Evolutionary conservation across 2,113 vertebrate species (phyloP).

Genomic region (Oreocharis arfaki): DNA sequence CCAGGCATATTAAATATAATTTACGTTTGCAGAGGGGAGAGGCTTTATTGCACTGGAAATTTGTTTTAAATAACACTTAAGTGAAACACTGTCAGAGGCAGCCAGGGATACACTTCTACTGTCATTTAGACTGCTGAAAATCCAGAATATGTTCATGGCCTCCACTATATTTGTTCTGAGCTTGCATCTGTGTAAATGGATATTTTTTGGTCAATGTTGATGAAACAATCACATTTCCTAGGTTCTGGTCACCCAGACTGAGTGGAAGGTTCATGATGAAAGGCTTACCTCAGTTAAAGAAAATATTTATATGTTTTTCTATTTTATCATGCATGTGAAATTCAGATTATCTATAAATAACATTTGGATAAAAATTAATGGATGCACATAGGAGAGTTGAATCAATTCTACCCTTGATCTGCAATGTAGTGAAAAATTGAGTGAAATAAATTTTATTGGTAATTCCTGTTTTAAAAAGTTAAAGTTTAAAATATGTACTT

Average conservation of each 20-base stretch:
- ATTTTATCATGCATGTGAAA: neutral
- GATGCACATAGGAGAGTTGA: neutral
- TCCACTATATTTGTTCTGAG: neutral
- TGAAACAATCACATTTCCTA: neutral
- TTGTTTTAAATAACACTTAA: conserved; percentile 69
- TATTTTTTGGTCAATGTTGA: neutral
- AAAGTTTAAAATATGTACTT: neutral
- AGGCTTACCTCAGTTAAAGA: neutral
- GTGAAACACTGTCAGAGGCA: conserved; percentile 11
- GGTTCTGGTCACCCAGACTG: neutral
- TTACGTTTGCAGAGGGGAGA: conserved; percentile 70
- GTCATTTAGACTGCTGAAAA: conserved; percentile 7
- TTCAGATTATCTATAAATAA: neutral
- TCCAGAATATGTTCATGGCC: neutral
- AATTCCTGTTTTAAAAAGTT: neutral
- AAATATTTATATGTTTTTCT: neutral
- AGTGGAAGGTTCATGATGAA: neutral
- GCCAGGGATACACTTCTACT: neutral
- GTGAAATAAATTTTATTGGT: neutral
- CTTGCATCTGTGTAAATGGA: neutral
- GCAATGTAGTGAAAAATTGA: neutral
- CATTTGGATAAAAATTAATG: neutral
- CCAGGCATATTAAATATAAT: conserved; percentile 81
- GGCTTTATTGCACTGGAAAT: conserved; percentile 68
- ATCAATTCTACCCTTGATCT: neutral